Conservation (phyloP, 1,140 invertebrate species). For the Rhyzopertha dominica region DNA sequence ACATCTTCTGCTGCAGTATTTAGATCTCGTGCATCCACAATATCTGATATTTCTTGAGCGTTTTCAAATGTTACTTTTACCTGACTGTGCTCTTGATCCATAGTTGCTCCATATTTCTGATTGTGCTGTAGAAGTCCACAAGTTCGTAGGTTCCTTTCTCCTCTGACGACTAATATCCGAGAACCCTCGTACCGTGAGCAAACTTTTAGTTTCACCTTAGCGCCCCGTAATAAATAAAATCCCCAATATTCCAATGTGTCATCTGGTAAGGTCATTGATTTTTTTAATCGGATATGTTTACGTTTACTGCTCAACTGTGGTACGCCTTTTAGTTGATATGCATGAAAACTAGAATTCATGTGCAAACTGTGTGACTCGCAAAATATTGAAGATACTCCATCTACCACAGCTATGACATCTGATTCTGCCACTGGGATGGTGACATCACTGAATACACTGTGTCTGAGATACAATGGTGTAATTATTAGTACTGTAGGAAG, state of each 20-base stretch:
- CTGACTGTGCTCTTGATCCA: constrained; percentile 54
- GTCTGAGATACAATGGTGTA: constrained; percentile 68
- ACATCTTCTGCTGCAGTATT: constrained; percentile 26
- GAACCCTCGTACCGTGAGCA: constrained; percentile 75
- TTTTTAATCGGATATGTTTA: constrained; percentile 71
- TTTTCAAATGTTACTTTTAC: constrained; percentile 60
- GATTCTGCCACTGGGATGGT: constrained; percentile 72
- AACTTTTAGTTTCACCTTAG: constrained; percentile 44
- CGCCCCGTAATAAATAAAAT: constrained; percentile 72
- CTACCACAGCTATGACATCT: constrained; percentile 71
- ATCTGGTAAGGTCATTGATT: constrained; percentile 76
- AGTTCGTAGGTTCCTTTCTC: constrained; percentile 65
- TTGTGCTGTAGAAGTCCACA: constrained; percentile 70
- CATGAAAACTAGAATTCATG: constrained; percentile 77
- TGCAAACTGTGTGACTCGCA: constrained; percentile 69
- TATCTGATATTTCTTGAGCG: constrained; percentile 29
- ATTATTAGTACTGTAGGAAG: constrained; percentile 67
- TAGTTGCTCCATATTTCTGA: constrained; percentile 54
- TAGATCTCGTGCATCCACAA: constrained; percentile 40
- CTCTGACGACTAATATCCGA: constrained; percentile 72
- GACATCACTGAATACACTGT: constrained; percentile 67
- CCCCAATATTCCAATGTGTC: constrained; percentile 86
- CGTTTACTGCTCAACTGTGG: constrained; percentile 63
- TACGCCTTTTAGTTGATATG: constrained; percentile 67
- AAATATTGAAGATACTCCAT: constrained; percentile 73